Conservation (phyloP, 2,797 vertebrate species). For the Pipistrellus pygmaeus region DNA sequence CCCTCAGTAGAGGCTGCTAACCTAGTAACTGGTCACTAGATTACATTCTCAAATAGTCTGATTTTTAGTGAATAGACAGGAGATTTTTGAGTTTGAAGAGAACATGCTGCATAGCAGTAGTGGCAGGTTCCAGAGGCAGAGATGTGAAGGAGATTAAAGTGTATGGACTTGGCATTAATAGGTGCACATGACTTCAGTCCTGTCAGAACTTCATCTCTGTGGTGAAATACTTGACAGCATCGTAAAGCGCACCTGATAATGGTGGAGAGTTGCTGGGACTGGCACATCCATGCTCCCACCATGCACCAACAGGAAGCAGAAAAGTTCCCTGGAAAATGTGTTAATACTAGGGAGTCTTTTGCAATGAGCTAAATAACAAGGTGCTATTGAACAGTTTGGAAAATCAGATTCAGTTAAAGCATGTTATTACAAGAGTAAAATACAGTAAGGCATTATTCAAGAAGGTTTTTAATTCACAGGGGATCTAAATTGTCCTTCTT, state of each 20-base stretch:
- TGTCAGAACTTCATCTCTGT: neutral
- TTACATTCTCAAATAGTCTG: neutral
- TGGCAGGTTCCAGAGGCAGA: neutral
- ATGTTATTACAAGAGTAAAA: conserved; percentile 67
- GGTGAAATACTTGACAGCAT: neutral
- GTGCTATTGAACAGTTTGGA: conserved; percentile 72
- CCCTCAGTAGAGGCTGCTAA: neutral
- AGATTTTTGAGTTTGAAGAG: neutral
- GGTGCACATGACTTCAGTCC: conserved; percentile 19
- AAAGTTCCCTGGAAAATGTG: conserved; percentile 57
- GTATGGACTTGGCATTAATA: conserved; percentile 26
- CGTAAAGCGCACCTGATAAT: neutral
- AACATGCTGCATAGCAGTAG: neutral
- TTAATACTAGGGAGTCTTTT: conserved; percentile 60
- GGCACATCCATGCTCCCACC: neutral
- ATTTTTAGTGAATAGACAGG: neutral
- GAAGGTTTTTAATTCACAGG: conserved; percentile 4
- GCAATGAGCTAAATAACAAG: conserved; percentile 61
- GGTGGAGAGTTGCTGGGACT: conserved; percentile 27
- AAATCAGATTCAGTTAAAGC: conserved; percentile 62
- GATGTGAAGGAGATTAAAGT: neutral
- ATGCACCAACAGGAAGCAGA: conserved; percentile 56
- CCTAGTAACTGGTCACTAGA: neutral
- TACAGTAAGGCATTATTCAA: conserved; percentile 42
- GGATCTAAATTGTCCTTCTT: conserved; percentile 33